Evolutionary conservation across 1,140 invertebrate genomes (phyloP).

Genomic region (Caenorhabditis inopinata): DNA sequence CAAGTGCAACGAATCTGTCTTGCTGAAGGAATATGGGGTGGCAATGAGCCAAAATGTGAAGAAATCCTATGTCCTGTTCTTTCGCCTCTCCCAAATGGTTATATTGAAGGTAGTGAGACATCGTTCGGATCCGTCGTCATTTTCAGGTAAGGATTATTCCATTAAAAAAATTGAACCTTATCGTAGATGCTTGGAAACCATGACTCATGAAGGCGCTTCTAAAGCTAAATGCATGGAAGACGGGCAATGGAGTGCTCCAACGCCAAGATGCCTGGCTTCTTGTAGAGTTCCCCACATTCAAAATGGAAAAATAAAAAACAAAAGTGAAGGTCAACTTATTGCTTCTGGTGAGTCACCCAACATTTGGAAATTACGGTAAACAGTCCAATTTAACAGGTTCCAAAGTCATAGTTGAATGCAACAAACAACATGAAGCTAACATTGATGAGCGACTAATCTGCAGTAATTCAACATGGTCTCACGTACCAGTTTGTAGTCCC

Average conservation of each 20-base stretch:
- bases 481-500: conserved; percentile 84
- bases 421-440: conserved; percentile 78
- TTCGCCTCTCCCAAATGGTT: conserved; percentile 86
- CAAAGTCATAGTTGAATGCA: conserved; percentile 80
- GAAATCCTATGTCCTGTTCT: conserved; percentile 92
- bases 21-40: conserved; percentile 88
- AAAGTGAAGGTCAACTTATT: conserved; percentile 32
- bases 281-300: conserved; percentile 70
- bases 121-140: conserved; percentile 85
- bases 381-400: conserved; percentile 70
- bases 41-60: conserved; percentile 81
- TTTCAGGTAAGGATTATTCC: conserved; percentile 70
- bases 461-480: conserved; percentile 91
- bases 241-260: conserved; percentile 86
- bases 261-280: conserved; percentile 76
- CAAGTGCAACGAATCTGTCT: conserved; percentile 83
- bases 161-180: background rate
- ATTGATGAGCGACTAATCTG: conserved; percentile 79
- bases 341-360: conserved; percentile 16
- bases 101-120: conserved; percentile 86
- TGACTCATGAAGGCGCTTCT: conserved; percentile 77
- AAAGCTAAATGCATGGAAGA: conserved; percentile 83
- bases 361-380: conserved; percentile 38
- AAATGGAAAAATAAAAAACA: conserved; percentile 47
- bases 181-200: conserved; percentile 81